These are phyloP conservation scores for Isoperla grammatica DNA, from an alignment of 2,888 invertebrate genomes.

Conservation along the genomic window DNA sequence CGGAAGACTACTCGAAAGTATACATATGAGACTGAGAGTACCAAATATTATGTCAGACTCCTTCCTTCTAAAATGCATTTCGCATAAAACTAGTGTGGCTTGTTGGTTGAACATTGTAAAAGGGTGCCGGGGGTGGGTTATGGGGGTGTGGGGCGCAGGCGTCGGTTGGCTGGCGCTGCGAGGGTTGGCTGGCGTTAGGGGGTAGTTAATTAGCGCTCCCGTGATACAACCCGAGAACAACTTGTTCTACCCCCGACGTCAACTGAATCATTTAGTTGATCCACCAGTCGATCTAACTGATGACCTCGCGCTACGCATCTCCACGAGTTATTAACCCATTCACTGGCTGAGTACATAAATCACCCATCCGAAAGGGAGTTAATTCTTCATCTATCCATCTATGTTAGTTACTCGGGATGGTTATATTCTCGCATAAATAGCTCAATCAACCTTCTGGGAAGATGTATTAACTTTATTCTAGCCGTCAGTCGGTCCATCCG, in stretches of 20 bases:
- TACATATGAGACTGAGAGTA: too few relatives aligned
- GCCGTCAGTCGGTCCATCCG: not conserved
- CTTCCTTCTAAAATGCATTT: too few relatives aligned
- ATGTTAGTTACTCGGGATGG: constrained; percentile 4
- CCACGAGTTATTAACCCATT: not conserved
- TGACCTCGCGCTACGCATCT: not conserved
- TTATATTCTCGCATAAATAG: constrained; percentile 13
- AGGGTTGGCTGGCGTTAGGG: too few relatives aligned
- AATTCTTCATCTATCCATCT: constrained; percentile 8
- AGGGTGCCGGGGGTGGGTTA: too few relatives aligned
- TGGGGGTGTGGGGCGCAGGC: too few relatives aligned
- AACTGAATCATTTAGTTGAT: constrained; percentile 2
- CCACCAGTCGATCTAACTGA: not conserved
- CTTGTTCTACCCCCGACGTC: not conserved
- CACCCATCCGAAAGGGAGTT: not conserved
- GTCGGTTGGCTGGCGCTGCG: too few relatives aligned
- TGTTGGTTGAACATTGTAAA: too few relatives aligned
- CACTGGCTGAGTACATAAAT: not conserved
- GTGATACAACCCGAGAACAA: constrained; percentile 2
- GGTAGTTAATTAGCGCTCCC: constrained; percentile 8
- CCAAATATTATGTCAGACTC: too few relatives aligned
- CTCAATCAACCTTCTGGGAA: constrained; percentile 13
- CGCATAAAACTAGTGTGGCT: too few relatives aligned
- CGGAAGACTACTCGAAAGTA: too few relatives aligned
- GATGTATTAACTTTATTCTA: not conserved